Base-by-base conservation (phyloP, 2,888 invertebrate species). In the Thymelicus sylvestris region DNA sequence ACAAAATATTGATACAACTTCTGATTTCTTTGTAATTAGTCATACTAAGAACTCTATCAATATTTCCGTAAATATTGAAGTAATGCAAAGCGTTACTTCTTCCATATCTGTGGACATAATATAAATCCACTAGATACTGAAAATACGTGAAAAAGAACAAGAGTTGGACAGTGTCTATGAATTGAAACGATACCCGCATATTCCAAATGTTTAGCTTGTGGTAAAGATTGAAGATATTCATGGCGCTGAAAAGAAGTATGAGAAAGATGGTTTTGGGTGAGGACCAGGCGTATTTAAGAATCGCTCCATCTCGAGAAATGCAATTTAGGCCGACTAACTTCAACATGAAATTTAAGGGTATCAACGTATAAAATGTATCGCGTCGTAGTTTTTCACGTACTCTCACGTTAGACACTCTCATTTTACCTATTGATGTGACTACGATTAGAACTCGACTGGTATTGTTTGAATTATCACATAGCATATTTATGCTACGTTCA, bases 311-410 rank as follows among this genome's bases (percentile, higher is more conserved):
- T 8, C 52, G 39, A 70, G 65, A 60, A 5, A 60, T 60, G 60
- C 64, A 70, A 65, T 70, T 70, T 24, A 70, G 52, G 3, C 65
- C 65, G 5, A 65, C 59, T 7, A 64, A 65, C 41, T 47, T 70
- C 50, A 70, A 39, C 8, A 55, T 19, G 24, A 57, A 59, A 50
- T 65, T 60, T 24, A 70, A 65, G 4, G 50, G 52, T 15, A 6
- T n/a, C 13, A 70, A 60, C 0, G 70, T 70, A n/a, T 70, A 65
- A 60, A 39, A 65, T 6, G 70, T 19, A 15, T 70, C 59, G 2
- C 6, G 24, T 55, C 24, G 19, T 24, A 5, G 2, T 52, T 55
- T 55, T n/a, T 52, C 48, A 8, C 7, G 15, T 19, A 2, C 13
- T 31, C 57, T 47, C 6, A 63, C 10, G 0, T 41, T 39, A 31